Conservation (phyloP, 2,797 vertebrate genomes). For the Rhinatrema bivittatum region DNA sequence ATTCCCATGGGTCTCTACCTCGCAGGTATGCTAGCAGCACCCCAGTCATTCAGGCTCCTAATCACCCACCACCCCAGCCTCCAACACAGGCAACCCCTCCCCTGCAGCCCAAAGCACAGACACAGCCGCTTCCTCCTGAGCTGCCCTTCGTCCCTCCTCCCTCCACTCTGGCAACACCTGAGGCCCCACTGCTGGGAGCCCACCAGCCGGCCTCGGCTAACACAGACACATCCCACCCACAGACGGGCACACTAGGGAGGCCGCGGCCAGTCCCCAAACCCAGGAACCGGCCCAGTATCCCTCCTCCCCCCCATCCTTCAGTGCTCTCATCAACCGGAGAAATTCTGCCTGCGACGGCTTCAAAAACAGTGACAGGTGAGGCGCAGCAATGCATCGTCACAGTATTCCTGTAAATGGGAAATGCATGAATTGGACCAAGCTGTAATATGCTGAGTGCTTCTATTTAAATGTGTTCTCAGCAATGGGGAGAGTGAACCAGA, state of each 20-base stretch:
- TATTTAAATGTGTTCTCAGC: too few relatives aligned
- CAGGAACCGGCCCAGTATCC: slow-evolving; percentile 79
- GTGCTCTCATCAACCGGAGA: slow-evolving; percentile 25
- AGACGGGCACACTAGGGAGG: slow-evolving; percentile 70
- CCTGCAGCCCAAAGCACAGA: slow-evolving; percentile 38
- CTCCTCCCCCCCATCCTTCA: slow-evolving; percentile 82
- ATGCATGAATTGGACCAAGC: too few relatives aligned
- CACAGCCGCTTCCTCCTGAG: slow-evolving; percentile 3
- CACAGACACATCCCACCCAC: slow-evolving; percentile 37
- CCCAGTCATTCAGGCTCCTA: slow-evolving; percentile 80
- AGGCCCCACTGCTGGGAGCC: slow-evolving; percentile 65
- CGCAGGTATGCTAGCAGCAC: slow-evolving; percentile 79
- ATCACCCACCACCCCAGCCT: slow-evolving; percentile 85
- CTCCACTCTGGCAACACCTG: slow-evolving; percentile 81
- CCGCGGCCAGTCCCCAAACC: slow-evolving; percentile 86
- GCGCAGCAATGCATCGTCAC: background rate
- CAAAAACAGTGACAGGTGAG: slow-evolving; percentile 83
- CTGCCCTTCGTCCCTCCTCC: slow-evolving; percentile 59
- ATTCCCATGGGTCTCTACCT: slow-evolving; percentile 52
- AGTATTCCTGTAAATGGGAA: too few relatives aligned
- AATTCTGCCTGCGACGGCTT: slow-evolving; percentile 52
- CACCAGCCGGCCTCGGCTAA: slow-evolving; percentile 25
- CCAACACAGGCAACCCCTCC: slow-evolving; percentile 62
- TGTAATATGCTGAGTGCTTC: too few relatives aligned
- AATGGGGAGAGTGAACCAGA: too few relatives aligned